These are phyloP conservation scores for Neostethus bicornis DNA, from an alignment of 2,797 vertebrate genomes.

Conservation along the genomic window DNA sequence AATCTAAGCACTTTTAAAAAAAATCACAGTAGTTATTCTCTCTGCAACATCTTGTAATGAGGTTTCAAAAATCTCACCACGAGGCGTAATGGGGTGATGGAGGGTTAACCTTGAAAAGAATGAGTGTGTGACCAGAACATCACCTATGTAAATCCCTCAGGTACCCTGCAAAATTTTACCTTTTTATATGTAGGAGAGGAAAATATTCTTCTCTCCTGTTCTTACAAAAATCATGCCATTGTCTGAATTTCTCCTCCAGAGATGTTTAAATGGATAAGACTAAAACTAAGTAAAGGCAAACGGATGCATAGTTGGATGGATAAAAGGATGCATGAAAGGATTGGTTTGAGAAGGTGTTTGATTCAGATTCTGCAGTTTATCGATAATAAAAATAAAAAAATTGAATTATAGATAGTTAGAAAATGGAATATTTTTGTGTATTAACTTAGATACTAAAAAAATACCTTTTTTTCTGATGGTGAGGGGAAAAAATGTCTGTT, in stretches of 20 bases:
- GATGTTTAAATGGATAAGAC: constrained; percentile 8
- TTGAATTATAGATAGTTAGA: too few relatives aligned
- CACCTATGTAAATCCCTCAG: constrained; percentile 44
- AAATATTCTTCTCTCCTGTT: constrained; percentile 19
- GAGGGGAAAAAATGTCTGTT: too few relatives aligned
- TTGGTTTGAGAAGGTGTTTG: too few relatives aligned
- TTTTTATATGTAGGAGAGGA: constrained; percentile 18
- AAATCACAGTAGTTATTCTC: constrained; percentile 12
- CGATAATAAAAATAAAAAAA: too few relatives aligned
- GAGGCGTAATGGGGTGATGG: constrained; percentile 42
- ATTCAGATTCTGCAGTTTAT: too few relatives aligned
- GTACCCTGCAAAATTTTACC: constrained; percentile 22
- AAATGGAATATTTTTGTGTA: too few relatives aligned
- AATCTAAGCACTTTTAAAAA: constrained; percentile 5
- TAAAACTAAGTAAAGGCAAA: too few relatives aligned
- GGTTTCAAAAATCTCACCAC: constrained; percentile 45
- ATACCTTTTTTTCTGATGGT: too few relatives aligned
- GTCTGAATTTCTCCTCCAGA: constrained; percentile 16
- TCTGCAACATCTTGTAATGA: constrained; percentile 35
- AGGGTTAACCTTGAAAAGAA: constrained; percentile 42
- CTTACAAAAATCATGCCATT: constrained; percentile 25
- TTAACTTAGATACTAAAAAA: too few relatives aligned
- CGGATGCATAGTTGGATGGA: too few relatives aligned
- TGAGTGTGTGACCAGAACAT: constrained; percentile 46
- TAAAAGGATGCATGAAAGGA: too few relatives aligned